phyloP scores from a whole-genome alignment of 2,113 vertebrate species.

The Rhagologus leucostigma region DNA sequence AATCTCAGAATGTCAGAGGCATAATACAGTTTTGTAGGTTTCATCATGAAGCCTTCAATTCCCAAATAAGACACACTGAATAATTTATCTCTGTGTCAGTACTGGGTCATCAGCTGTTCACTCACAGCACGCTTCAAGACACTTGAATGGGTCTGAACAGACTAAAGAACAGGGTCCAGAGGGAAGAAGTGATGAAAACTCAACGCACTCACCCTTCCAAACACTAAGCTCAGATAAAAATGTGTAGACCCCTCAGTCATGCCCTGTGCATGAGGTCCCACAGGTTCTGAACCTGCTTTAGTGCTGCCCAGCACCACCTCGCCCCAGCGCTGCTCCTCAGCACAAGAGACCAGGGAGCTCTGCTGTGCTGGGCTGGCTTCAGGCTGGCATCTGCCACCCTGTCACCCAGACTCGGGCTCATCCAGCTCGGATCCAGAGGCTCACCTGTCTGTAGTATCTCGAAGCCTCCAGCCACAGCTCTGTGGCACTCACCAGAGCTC shows the following conservation, averaged over 20 bases:
- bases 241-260: neutral
- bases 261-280: neutral
- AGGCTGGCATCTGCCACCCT: neutral
- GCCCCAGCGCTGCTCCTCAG: neutral
- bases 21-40: conserved; percentile 67
- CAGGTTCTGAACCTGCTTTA: neutral
- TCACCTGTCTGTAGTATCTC: neutral
- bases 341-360: neutral
- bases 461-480: neutral
- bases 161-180: neutral
- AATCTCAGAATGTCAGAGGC: conserved; percentile 60
- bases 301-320: neutral
- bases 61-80: conserved; percentile 72
- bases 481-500: neutral
- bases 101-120: conserved; percentile 69
- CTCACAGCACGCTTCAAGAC: neutral
- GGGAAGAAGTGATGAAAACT: neutral
- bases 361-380: neutral
- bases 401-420: neutral
- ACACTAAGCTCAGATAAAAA: neutral
- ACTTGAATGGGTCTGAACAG: neutral
- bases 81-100: conserved; percentile 73
- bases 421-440: accelerated
- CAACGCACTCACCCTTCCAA: neutral
- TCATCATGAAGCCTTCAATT: conserved; percentile 68